Evolutionary conservation across 2,113 vertebrate genomes (phyloP).

Genomic region (Martes martes): DNA sequence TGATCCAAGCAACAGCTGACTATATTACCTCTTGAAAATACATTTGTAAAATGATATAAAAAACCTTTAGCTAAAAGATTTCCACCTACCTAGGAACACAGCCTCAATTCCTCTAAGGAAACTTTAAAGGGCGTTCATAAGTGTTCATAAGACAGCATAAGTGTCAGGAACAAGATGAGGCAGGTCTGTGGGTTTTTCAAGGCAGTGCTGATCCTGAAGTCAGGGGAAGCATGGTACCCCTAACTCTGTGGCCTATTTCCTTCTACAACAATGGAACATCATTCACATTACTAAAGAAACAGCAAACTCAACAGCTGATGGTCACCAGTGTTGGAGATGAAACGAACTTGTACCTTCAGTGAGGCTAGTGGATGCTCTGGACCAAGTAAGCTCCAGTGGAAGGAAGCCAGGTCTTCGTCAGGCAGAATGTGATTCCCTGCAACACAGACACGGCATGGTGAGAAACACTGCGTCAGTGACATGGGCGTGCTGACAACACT

Average conservation of each 20-base stretch:
- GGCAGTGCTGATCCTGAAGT: background rate
- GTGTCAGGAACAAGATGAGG: background rate
- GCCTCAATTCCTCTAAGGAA: background rate
- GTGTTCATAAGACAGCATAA: too few relatives aligned
- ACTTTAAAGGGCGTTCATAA: background rate
- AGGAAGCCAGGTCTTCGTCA: constrained; percentile 98
- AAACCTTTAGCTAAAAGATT: background rate
- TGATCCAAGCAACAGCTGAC: background rate
- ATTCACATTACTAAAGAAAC: background rate
- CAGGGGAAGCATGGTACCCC: background rate
- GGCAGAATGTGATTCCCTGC: constrained; percentile 97
- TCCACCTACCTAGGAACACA: background rate
- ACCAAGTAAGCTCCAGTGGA: constrained; percentile 98
- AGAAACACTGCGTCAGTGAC: background rate
- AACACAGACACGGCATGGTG: constrained; percentile 72
- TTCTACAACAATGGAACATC: background rate
- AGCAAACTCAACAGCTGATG: constrained; percentile 34
- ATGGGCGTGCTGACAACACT: background rate
- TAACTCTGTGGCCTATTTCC: background rate
- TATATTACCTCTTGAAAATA: background rate
- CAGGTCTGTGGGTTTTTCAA: background rate
- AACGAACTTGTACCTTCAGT: constrained; percentile 89
- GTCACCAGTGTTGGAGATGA: constrained; percentile 43
- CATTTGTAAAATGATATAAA: background rate
- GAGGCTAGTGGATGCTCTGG: constrained; percentile 97